These are phyloP conservation scores for Plestiodon gilberti DNA, from an alignment of 2,113 vertebrate species.

Conservation along the genomic window DNA sequence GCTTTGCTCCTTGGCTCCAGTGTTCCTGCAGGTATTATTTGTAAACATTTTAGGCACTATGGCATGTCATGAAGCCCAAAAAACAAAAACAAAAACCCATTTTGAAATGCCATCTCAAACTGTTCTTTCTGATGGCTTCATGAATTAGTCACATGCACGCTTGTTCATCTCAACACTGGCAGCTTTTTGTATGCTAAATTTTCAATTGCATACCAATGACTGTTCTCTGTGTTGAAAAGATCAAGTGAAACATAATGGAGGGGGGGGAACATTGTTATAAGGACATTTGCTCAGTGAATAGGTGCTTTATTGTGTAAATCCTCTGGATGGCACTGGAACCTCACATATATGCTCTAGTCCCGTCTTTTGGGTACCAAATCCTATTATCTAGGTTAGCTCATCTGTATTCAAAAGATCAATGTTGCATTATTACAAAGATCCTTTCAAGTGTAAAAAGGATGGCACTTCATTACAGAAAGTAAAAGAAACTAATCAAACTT, in stretches of 20 bases:
- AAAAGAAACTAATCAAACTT: constrained; percentile 90
- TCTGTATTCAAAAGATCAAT: constrained; percentile 90
- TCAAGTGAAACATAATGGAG: neutral
- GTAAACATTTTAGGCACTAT: neutral
- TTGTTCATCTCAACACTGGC: neutral
- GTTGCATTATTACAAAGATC: constrained; percentile 89
- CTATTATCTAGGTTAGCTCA: constrained; percentile 88
- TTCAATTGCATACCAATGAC: neutral
- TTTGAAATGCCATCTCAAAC: neutral
- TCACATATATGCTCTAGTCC: constrained; percentile 52
- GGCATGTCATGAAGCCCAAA: neutral
- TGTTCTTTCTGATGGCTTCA: neutral
- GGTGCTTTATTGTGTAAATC: constrained; percentile 58
- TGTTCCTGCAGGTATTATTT: neutral
- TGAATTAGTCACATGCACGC: neutral
- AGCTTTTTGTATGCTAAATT: neutral
- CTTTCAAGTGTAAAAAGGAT: constrained; percentile 91
- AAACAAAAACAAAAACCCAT: neutral
- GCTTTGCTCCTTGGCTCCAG: neutral
- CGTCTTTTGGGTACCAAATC: constrained; percentile 72
- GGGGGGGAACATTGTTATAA: neutral
- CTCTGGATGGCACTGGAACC: constrained; percentile 80
- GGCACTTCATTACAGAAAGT: constrained; percentile 89
- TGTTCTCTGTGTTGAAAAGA: neutral
- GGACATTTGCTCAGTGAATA: constrained; percentile 18